Base-by-base conservation (phyloP, 2,113 vertebrate genomes). In the Laticauda laticaudata region DNA sequence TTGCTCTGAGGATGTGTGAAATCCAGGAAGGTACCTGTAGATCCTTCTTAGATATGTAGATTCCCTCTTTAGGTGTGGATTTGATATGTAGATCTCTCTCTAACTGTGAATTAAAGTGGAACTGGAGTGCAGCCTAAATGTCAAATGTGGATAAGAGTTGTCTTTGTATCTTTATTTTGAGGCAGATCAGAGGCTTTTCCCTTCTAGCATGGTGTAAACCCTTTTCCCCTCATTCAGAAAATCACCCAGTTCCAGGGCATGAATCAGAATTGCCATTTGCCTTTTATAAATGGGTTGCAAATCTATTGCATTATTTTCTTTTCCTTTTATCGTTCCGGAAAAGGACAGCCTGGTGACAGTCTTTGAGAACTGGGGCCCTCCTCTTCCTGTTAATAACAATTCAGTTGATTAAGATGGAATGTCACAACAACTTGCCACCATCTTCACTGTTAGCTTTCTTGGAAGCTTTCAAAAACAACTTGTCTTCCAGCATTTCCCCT, bases 401-500 rank as follows among this genome's bases (percentile, higher is more conserved):
- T 90, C 69, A 12, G 26, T 45, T 61, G 61, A 18, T 57, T 92
- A 90, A 93, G 91, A 93, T 92, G 0, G 34, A 90, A 11, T 59
- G 59, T 94, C 87, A 89, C 92, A 93, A 85, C 54, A 89, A 34
- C n/a, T 91, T 87, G 85, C n/a, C 39, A 55, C 86, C 90, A 14
- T 90, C 10, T n/a, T 69, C 4, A 21, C 48, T 51, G 11, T 34
- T 24, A 61, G 3, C 2, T 59, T 24, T 57, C 86, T 89, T 0
- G 39, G 91, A 91, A 87, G 59, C 57, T 89, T 51, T 29, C 57
- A 57, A 86, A 86, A 26, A 21, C 29, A 75, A 12, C 39, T 48
- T 48, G 5, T 7, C 86, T 88, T 90, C 26, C 5, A 69, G 0
- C 1, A 29, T 93, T 3, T 48, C 12, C 87, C 87, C 57, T 53